Percentiles rank a stretch among this genome's conserved stretches.
phyloP scores from a whole-genome alignment of 2,797 vertebrate species.

The Scarus forsteni region DNA sequence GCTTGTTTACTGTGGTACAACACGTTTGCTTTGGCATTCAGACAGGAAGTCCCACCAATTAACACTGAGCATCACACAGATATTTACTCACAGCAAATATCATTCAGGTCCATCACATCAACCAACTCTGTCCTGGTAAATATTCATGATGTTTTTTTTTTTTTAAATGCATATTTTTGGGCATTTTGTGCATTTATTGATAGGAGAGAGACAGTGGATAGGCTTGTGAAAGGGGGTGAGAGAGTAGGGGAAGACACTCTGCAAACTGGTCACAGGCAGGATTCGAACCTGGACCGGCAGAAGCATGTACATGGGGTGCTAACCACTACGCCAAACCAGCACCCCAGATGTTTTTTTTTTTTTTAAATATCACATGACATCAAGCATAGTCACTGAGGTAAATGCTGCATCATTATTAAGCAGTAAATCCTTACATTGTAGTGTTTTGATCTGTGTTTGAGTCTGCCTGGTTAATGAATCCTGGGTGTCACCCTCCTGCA shows the following conservation, averaged over 20 bases:
- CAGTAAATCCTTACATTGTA: background rate
- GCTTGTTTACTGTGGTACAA: slow-evolving; percentile 8
- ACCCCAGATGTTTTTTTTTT: background rate
- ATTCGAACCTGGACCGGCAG: no score
- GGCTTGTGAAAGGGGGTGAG: no score
- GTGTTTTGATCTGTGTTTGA: slow-evolving; percentile 45
- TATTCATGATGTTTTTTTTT: background rate
- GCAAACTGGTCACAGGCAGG: no score
- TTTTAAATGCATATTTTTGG: no score
- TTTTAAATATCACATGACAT: background rate
- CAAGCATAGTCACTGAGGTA: background rate
- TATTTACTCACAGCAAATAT: slow-evolving; percentile 6
- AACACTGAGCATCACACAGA: background rate
- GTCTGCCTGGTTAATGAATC: slow-evolving; percentile 57
- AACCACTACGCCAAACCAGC: no score
- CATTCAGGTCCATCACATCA: background rate
- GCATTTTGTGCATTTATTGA: no score
- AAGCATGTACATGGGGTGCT: no score
- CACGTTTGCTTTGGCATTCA: slow-evolving; percentile 9
- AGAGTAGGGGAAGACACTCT: no score
- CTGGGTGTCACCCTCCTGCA: slow-evolving; percentile 41
- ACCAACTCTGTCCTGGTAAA: background rate
- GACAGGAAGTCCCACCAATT: background rate
- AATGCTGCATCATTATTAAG: background rate
- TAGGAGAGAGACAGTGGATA: no score